Percentiles rank a stretch among this genome's conserved stretches.
Evolutionary conservation across 1,140 invertebrate species (phyloP).

Genomic region (Ips nitidus): DNA sequence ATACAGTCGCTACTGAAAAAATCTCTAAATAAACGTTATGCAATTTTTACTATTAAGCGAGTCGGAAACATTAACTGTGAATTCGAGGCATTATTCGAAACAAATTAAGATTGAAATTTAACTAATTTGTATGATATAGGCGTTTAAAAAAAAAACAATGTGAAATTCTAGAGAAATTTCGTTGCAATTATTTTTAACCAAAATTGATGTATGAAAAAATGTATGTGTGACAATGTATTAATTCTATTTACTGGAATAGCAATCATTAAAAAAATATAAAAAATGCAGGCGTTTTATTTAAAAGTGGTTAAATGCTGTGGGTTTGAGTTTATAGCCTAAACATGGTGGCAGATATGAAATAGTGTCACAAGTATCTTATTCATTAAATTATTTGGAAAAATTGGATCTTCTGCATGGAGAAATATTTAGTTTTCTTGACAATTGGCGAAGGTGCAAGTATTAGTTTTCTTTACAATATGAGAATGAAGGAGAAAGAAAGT

Average conservation of each 20-base stretch:
- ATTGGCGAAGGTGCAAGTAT: too few species aligned
- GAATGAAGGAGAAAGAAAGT: too few species aligned
- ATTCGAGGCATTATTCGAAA: conserved; percentile 45
- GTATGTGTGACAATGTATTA: conserved; percentile 50
- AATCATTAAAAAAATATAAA: conserved; percentile 45
- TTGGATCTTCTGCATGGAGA: too few species aligned
- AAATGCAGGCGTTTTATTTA: conserved; percentile 11
- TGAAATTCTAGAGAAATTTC: conserved; percentile 40
- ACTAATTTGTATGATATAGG: conserved; percentile 47
- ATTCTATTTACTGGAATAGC: conserved; percentile 52
- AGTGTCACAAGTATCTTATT: too few species aligned
- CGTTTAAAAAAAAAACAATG: conserved; percentile 41
- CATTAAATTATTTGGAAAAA: too few species aligned
- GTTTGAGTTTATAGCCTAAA: conserved; percentile 35
- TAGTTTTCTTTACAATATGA: too few species aligned
- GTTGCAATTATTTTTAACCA: conserved; percentile 47
- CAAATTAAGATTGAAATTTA: conserved; percentile 31
- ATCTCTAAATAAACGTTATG: not conserved
- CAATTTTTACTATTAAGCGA: conserved; percentile 28
- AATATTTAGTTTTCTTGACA: too few species aligned
- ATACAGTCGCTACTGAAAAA: not conserved
- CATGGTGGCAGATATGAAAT: too few species aligned
- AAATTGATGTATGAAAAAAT: conserved; percentile 50
- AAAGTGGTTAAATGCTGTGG: conserved; percentile 52
- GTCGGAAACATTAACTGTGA: conserved; percentile 43